Evolutionary conservation across 1,140 invertebrate species (phyloP), one percentile per base, ranked within the genome.

Genomic region (Zaprionus africanus): DNA sequence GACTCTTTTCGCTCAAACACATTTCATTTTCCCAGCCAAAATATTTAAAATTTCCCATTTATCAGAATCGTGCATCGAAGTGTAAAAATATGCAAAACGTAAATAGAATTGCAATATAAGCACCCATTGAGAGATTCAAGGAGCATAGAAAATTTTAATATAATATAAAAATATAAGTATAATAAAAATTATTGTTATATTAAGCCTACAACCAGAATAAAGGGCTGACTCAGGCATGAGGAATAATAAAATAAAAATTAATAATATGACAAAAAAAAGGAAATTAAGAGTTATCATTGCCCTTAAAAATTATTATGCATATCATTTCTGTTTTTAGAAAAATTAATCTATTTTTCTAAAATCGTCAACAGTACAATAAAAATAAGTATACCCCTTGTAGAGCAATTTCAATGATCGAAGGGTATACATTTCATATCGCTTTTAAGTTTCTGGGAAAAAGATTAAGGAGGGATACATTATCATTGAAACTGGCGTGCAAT

Each of bases 11-110:
- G 68, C 51, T 79, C 53, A 54, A 88, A 46, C 64, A 53, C 54
- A 87, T 74, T 87, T 80, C 72, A 80, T 81, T 79, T 74, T 70
- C n/a, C 24, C n/a, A 59, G 36, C 54, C 51, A 70, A 49, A 63
- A 73, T 66, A 57, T 57, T 61, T 61, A 60, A 56, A 71, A 78
- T 77, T 82, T 71, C 17, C 51, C 66, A 83, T 86, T 73, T 87
- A 87, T 86, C 80, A 83, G 87, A 83, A 56, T 83, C 63, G 76
- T 79, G 68, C 79, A 87, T 19, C 62, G 67, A 73, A 79, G 79
- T 78, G 83, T 64, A 78, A 86, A 57, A 62, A 46, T 49, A 87
- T 80, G 63, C 59, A 69, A 66, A 64, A 59, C 38, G 31, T 64
- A 43, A 77, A 65, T 17, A 51, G 19, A 53, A 65, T 61, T 49